Evolutionary conservation across 2,888 invertebrate genomes (phyloP), one percentile per base, ranked within the genome.

Genomic region (Entomobrya proxima): DNA sequence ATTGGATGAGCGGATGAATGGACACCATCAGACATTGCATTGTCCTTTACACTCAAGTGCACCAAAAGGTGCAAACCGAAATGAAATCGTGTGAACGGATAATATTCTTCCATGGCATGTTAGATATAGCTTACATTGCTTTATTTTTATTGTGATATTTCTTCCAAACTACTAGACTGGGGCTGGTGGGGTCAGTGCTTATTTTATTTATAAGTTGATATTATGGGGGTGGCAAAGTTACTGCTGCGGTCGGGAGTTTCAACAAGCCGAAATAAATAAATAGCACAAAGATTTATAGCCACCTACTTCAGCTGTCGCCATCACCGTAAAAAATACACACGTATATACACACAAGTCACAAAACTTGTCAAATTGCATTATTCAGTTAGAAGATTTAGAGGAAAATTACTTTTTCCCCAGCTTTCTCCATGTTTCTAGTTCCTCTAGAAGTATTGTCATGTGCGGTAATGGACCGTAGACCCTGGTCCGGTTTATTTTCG

Each of bases 311-410:
- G 13, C 67, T 21, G 58, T 58, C 58, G 15, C 58, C 40, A 40
- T 24, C 55, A 24, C 9, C 55, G 27, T 27, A 55, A 55, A 55
- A 55, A 21, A 55, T 47, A 47, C n/a, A 13, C 21, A 64, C 32
- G 64, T 47, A 47, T n/a, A n/a, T n/a, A n/a, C n/a, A n/a, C n/a
- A n/a, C n/a, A 5, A 15, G 47, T 37, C 55, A 40, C 37, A 40
- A 67, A 67, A 40, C 18, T 67, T 67, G 67, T 40, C 67, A 40
- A 37, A 67, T 67, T 67, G 67, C 21, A 67, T 40, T 67, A 67
- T 67, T 67, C 67, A 67, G 24, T n/a, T 18, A 37, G 21, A 37
- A n/a, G 40, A 37, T 37, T 67, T 67, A 40, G 37, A 21, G 24
- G 67, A 67, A 67, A 67, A 67, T 67, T 40, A 67, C 67, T 67